These are phyloP conservation scores for Calliopum simillimum DNA, from an alignment of 2,888 invertebrate species.

Conservation along the genomic window DNA sequence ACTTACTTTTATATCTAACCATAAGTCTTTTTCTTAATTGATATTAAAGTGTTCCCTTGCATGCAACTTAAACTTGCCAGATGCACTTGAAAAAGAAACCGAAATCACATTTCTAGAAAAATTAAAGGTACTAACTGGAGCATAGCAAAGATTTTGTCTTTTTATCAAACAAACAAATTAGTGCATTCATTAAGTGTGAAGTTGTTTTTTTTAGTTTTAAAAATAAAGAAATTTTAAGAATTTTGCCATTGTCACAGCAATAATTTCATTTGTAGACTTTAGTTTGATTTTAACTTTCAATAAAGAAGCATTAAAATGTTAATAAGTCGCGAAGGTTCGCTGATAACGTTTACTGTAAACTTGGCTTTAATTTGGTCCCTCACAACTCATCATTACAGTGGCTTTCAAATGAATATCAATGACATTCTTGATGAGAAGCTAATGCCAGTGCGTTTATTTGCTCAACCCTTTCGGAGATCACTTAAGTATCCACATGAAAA, in stretches of 20 bases:
- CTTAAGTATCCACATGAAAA: background rate
- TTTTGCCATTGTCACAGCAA: too few relatives aligned
- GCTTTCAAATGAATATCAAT: slow-evolving; percentile 69
- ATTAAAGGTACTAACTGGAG: background rate
- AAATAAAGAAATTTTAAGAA: too few relatives aligned
- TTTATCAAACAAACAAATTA: background rate
- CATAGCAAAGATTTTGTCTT: slow-evolving; percentile 3
- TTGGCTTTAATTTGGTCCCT: too few relatives aligned
- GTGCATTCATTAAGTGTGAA: background rate
- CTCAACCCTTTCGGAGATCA: slow-evolving; percentile 53
- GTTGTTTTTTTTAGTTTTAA: background rate
- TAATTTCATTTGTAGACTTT: too few relatives aligned
- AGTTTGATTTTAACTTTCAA: too few relatives aligned
- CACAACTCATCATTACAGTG: background rate
- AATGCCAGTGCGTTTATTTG: slow-evolving; percentile 76
- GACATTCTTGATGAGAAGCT: slow-evolving; percentile 78
- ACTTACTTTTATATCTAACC: background rate
- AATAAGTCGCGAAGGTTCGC: too few relatives aligned
- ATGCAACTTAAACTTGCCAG: background rate
- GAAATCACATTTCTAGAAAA: background rate
- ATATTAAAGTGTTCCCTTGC: background rate
- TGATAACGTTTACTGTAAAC: too few relatives aligned
- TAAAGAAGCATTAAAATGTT: too few relatives aligned
- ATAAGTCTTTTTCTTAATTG: background rate
- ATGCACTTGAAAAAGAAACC: slow-evolving; percentile 18